Percentiles rank a stretch among this genome's conserved stretches.
Evolutionary conservation across 2,797 vertebrate species (phyloP).

Genomic region (Choloepus didactylus): DNA sequence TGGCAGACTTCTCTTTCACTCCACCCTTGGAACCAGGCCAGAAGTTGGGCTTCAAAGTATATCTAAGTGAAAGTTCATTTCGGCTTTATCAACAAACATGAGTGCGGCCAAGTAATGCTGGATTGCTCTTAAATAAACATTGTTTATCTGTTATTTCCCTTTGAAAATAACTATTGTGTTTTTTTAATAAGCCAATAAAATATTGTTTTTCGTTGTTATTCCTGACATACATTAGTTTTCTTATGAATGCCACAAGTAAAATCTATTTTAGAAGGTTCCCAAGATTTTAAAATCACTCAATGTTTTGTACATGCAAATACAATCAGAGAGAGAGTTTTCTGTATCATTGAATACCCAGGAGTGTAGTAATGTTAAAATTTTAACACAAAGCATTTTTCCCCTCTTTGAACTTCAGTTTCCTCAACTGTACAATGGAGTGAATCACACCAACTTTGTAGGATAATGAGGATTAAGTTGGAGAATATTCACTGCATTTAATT

Average conservation of each 20-base stretch:
- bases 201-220: slow-evolving; percentile 77
- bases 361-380: not conserved
- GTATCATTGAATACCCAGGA: not conserved
- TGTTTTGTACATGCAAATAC: not conserved
- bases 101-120: slow-evolving; percentile 82
- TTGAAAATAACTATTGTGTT: slow-evolving; percentile 84
- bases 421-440: slow-evolving; percentile 14
- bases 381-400: not conserved
- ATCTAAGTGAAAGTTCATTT: slow-evolving; percentile 85
- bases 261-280: slow-evolving; percentile 55
- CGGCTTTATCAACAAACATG: slow-evolving; percentile 83
- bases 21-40: slow-evolving; percentile 80
- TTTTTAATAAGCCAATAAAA: slow-evolving; percentile 83
- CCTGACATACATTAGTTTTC: slow-evolving; percentile 59
- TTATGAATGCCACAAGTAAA: slow-evolving; percentile 57
- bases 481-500: not conserved
- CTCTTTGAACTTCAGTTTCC: slow-evolving; percentile 47
- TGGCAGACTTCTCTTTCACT: slow-evolving; percentile 71
- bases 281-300: slow-evolving; percentile 33
- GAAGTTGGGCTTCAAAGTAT: slow-evolving; percentile 79
- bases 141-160: slow-evolving; percentile 85
- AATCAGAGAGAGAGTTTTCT: not conserved
- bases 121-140: slow-evolving; percentile 85
- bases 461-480: not conserved
- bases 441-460: not conserved